Evolutionary conservation across 2,888 invertebrate genomes (phyloP).

Genomic region (Catocala fraxini): DNA sequence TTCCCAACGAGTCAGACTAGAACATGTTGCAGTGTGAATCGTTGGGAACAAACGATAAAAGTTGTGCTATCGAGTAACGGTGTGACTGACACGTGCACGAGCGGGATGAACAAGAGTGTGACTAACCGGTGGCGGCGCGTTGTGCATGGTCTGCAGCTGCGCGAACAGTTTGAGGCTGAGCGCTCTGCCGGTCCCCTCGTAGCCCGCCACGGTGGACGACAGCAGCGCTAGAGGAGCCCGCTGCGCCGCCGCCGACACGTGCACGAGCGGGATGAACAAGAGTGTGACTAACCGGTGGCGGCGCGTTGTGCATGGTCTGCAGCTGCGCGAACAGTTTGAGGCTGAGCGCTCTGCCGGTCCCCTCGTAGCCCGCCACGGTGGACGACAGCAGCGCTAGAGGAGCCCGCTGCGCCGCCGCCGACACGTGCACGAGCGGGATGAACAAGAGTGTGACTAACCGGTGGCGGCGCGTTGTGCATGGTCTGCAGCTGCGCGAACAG

Average conservation of each 20-base stretch:
- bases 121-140: slow-evolving; percentile 88
- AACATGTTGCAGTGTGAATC: too few relatives aligned
- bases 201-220: too few relatives aligned
- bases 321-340: slow-evolving; percentile 97
- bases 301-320: slow-evolving; percentile 88
- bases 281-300: slow-evolving; percentile 83
- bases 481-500: slow-evolving; percentile 95
- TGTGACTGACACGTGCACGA: neutral
- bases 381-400: too few relatives aligned
- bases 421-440: too few relatives aligned
- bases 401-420: too few relatives aligned
- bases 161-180: slow-evolving; percentile 97
- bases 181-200: slow-evolving; percentile 99
- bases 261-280: neutral
- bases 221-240: too few relatives aligned
- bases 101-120: neutral
- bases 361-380: slow-evolving; percentile 99
- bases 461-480: slow-evolving; percentile 87
- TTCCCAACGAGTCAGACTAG: too few relatives aligned
- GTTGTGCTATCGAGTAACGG: too few relatives aligned
- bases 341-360: slow-evolving; percentile 98
- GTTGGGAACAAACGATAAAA: too few relatives aligned
- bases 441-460: slow-evolving; percentile 73
- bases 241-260: too few relatives aligned
- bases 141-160: slow-evolving; percentile 91